phyloP scores from a whole-genome alignment of 2,797 vertebrate genomes.

The Phylloscopus collybita region DNA sequence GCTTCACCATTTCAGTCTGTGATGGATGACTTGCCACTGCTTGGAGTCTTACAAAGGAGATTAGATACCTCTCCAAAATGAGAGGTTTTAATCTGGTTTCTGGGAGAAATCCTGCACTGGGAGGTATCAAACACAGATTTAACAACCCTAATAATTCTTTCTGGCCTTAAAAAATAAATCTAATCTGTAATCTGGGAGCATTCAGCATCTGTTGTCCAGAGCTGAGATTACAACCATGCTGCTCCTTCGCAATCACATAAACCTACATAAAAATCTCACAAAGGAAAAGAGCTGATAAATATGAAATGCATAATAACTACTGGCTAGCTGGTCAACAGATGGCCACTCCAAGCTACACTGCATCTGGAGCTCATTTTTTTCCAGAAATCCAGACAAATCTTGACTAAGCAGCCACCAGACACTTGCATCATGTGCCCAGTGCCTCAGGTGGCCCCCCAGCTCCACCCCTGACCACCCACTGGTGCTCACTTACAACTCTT shows the following conservation, averaged over 20 bases:
- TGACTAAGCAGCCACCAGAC: background rate
- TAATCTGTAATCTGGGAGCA: constrained; percentile 19
- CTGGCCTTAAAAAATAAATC: background rate
- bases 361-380: background rate
- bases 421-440: rapidly evolving
- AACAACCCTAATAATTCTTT: constrained; percentile 19
- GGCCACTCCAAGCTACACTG: background rate
- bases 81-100: constrained; percentile 23
- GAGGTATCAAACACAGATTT: background rate
- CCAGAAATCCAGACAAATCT: background rate
- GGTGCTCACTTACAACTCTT: background rate
- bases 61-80: constrained; percentile 49
- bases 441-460: rapidly evolving
- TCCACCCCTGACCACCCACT: background rate
- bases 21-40: constrained; percentile 50
- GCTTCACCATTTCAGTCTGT: background rate
- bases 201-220: background rate
- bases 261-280: background rate
- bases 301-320: background rate
- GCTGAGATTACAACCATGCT: background rate
- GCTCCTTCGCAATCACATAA: background rate
- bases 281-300: background rate
- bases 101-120: constrained; percentile 9
- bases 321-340: background rate
- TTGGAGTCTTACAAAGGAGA: constrained; percentile 15